Percentiles rank a stretch among this genome's conserved stretches.
phyloP scores from a whole-genome alignment of 2,888 invertebrate genomes.

The Drosophila monieri region DNA sequence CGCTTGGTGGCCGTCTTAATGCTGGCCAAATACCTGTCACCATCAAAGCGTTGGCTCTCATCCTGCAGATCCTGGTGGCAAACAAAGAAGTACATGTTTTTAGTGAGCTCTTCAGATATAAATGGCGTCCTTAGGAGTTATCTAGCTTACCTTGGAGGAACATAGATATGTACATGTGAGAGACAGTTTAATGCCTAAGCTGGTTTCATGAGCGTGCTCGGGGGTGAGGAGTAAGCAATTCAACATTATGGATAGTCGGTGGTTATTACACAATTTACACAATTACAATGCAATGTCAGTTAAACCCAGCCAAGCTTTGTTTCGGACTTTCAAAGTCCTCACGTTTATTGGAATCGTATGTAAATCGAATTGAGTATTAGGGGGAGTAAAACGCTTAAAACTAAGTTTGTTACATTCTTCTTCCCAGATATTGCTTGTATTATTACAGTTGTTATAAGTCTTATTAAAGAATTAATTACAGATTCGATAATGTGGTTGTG shows the following conservation, averaged over 20 bases:
- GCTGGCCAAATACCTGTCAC: constrained; percentile 82
- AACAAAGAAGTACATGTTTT: background rate
- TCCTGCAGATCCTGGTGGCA: constrained; percentile 81
- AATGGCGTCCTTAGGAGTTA: background rate
- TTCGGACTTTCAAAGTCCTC: constrained; percentile 63
- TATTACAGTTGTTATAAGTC: constrained; percentile 59
- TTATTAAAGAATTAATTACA: constrained; percentile 67
- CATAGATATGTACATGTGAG: constrained; percentile 17
- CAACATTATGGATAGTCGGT: constrained; percentile 9
- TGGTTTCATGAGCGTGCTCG: constrained; percentile 12
- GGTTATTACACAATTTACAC: constrained; percentile 6
- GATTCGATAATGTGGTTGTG: constrained; percentile 12
- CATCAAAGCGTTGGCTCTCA: constrained; percentile 83
- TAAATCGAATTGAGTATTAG: constrained; percentile 48
- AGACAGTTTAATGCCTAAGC: constrained; percentile 16
- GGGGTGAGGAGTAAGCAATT: constrained; percentile 6
- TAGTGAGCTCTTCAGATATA: background rate
- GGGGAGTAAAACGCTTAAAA: constrained; percentile 63
- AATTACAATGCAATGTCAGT: constrained; percentile 17
- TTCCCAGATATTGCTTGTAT: constrained; percentile 28
- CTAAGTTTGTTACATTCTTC: constrained; percentile 45
- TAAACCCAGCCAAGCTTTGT: constrained; percentile 35
- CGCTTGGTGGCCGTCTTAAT: constrained; percentile 82
- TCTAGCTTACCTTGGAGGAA: constrained; percentile 54
- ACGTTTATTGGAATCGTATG: constrained; percentile 57